Base-by-base conservation (phyloP, 2,113 vertebrate genomes). In the Channa maculata region DNA sequence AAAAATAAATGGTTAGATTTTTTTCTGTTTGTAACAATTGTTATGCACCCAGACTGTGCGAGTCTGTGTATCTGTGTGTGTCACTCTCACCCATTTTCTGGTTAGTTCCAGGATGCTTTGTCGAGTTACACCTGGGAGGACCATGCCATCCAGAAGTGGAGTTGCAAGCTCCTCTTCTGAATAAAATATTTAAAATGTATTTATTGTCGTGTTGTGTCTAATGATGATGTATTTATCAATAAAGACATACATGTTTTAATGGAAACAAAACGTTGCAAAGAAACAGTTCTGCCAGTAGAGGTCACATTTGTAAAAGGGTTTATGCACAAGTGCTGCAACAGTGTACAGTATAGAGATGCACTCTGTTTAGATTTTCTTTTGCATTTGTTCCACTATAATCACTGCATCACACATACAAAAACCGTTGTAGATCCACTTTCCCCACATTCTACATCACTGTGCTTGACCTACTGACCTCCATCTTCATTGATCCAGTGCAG, bases 401-500 rank as follows among this genome's bases (percentile, higher is more conserved):
- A 24, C 9, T 51, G 14, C 6, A 58, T 12, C 3, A 9, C 45
- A 37, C 5, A 9, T 9, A 37, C 6, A 1, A 41, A 62, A 57
- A 10, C 5, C 45, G 3, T n/a, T 34, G 3, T 41, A 50, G 10
- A 8, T 24, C 43, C 45, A 33, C 13, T 38, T 48, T 12, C 9
- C 15, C 11, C n/a, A 14, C 36, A 24, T 24, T 24, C 24, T 24
- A 24, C 24, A 24, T 24, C 24, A 24, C 24, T 24, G 24, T 24
- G 24, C 24, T 24, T 24, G 24, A 24, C 24, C 24, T 24, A 24
- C 24, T 24, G 24, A 98, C 96, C 97, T 94, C 96, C 96, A 54
- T 96, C 80, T 91, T 98, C 96, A 75, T 97, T 98, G 80, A 93
- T 94, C 97, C 97, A 98, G 80, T 95, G 95, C 41, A 98, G 93